These are phyloP conservation scores for Hystrix brachyura DNA, from an alignment of 2,113 vertebrate genomes.

Conservation along the genomic window DNA sequence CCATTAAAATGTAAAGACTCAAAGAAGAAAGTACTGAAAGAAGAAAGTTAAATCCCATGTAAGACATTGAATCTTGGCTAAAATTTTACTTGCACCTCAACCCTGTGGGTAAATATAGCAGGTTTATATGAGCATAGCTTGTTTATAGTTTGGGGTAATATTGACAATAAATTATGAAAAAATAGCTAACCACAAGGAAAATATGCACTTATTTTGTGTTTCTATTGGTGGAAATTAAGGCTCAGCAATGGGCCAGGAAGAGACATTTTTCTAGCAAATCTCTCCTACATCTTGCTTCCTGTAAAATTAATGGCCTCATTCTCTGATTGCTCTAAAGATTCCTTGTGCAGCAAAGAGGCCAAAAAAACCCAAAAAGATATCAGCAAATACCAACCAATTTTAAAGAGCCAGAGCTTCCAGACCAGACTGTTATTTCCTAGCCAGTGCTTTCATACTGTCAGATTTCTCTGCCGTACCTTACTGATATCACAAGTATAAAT, in stretches of 20 bases:
- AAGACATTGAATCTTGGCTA: neutral
- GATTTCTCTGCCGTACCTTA: neutral
- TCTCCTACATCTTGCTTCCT: neutral
- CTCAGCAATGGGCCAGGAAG: neutral
- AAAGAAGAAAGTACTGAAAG: neutral
- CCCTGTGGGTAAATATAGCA: neutral
- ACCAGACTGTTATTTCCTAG: neutral
- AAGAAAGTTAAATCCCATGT: neutral
- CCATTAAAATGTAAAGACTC: neutral
- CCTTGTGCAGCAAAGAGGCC: neutral
- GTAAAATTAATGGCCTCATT: neutral
- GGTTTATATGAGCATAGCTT: neutral
- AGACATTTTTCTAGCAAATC: neutral
- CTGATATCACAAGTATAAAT: neutral
- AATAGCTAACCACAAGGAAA: neutral
- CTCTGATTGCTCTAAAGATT: neutral
- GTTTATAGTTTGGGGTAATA: neutral
- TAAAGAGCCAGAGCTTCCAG: neutral
- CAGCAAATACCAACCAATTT: neutral
- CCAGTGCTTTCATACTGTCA: neutral
- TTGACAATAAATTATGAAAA: neutral
- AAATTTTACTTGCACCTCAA: neutral
- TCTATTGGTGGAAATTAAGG: neutral
- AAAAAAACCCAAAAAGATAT: neutral
- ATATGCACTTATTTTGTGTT: neutral